phyloP scores from a whole-genome alignment of 2,888 invertebrate genomes.

The Melieria omissa region DNA sequence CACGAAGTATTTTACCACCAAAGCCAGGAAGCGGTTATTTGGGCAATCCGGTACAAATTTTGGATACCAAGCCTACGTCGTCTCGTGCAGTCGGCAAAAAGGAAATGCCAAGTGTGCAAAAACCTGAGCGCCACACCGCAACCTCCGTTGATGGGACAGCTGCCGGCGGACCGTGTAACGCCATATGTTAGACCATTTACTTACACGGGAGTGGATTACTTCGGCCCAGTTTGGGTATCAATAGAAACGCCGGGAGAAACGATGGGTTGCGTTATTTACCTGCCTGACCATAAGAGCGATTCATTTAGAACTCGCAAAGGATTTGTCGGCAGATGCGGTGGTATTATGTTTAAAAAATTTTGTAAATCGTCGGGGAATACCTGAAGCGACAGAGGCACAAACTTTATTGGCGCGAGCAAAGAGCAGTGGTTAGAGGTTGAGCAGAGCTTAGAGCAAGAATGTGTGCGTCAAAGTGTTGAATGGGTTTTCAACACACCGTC shows the following conservation, averaged over 20 bases:
- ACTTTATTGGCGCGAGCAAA: conserved; percentile 33
- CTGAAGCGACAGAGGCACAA: conserved; percentile 31
- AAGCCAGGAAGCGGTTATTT: conserved; percentile 23
- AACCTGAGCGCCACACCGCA: conserved; percentile 27
- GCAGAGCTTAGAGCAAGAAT: conserved; percentile 31
- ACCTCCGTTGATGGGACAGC: conserved; percentile 44
- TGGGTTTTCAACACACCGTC: too few species aligned
- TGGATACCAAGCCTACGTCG: conserved; percentile 33
- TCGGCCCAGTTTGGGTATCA: conserved; percentile 7
- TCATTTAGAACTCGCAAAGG: conserved; percentile 21
- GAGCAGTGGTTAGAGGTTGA: conserved; percentile 15
- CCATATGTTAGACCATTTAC: conserved; percentile 37
- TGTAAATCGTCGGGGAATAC: conserved; percentile 23
- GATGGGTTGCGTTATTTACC: conserved; percentile 33
- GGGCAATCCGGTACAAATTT: conserved; percentile 38
- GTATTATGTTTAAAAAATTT: conserved; percentile 22
- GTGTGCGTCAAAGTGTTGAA: conserved; percentile 21
- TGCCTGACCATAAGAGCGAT: conserved; percentile 36
- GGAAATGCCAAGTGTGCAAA: conserved; percentile 14
- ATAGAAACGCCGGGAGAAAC: conserved; percentile 18
- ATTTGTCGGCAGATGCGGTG: conserved; percentile 25
- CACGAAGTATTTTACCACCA: conserved; percentile 33
- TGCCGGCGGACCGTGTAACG: conserved; percentile 38
- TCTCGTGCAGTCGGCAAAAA: conserved; percentile 28
- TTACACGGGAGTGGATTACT: conserved; percentile 24